Base-by-base conservation (phyloP, 2,888 invertebrate genomes). In the Tenthredo notha region DNA sequence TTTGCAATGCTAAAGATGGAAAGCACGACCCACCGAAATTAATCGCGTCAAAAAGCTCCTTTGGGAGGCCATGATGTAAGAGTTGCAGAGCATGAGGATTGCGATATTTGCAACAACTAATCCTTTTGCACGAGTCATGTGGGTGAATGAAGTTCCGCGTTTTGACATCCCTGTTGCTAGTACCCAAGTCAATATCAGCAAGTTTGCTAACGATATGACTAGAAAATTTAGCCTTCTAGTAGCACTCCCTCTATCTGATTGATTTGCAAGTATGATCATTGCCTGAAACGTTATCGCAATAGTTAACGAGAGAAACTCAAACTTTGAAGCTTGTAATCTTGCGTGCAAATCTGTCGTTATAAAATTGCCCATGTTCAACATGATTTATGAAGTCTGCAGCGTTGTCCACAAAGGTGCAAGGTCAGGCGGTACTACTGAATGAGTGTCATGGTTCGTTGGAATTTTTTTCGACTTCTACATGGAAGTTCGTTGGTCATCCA, bases 1-100 rank as follows among this genome's bases (percentile, higher is more conserved):
- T 0, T 6, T 37, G 70, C 33, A 37, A 33, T 29, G 18, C 6
- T 70, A 15, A 70, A 70, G 33, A 15, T 54, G 7, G 9, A 37
- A 33, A n/a, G 58, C 33, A 72, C 37, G 21, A 67, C 83, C 58
- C 40, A 84, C 84, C 21, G 54, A 37, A 10, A 84, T 6, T 7
- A 74, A 7, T 54, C 33, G 29, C 25, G 58, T 74, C 74, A 84
- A 10, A 29, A 84, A 84, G 54, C 84, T 72, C 29, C n/a, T 84
- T 50, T 84, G 84, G 15, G 72, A 61, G 29, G 72, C 84, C 40
- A 84, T 72, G 37, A 84, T 84, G 72, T 84, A 84, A 58, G 72
- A 72, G 40, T 84, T 84, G 72, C 84, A 84, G 37, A 72, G 43
- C 84, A 84, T 84, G n/a, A 84, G 47, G 72, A 50, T 10, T 72